These are phyloP conservation scores for Novumbra hubbsi DNA, from an alignment of 2,797 vertebrate species.

Conservation along the genomic window DNA sequence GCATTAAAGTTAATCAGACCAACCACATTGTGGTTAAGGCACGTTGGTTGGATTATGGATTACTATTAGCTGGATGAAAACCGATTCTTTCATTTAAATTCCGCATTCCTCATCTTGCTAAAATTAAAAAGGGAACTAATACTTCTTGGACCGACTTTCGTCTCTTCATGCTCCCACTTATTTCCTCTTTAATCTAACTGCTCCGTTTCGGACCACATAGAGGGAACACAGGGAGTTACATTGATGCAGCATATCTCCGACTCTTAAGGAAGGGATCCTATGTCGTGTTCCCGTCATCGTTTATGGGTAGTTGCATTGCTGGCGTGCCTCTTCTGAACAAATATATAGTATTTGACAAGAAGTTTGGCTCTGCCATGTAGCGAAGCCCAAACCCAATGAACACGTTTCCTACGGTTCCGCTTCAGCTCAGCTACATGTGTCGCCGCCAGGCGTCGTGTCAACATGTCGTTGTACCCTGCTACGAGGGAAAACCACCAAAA, in stretches of 20 bases:
- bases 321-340: neutral
- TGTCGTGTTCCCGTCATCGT: neutral
- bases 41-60: constrained; percentile 84
- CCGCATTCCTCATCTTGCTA: constrained; percentile 76
- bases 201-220: constrained; percentile 43
- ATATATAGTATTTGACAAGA: neutral
- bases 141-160: constrained; percentile 77
- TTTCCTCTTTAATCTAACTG: constrained; percentile 56
- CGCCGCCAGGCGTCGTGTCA: no score
- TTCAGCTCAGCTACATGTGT: no score
- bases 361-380: neutral
- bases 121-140: constrained; percentile 84
- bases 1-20: constrained; percentile 86
- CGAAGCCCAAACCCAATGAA: neutral
- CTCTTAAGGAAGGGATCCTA: neutral
- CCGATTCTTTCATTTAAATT: constrained; percentile 85
- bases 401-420: neutral
- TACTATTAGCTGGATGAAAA: constrained; percentile 86
- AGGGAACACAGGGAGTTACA: constrained; percentile 65
- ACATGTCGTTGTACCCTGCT: no score
- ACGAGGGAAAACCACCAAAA: no score
- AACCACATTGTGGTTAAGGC: constrained; percentile 83
- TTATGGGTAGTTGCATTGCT: neutral
- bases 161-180: constrained; percentile 44
- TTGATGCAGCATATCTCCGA: constrained; percentile 13